Percentiles rank a stretch among this genome's conserved stretches.
Evolutionary conservation across 2,113 vertebrate genomes (phyloP).

Genomic region (Lontra canadensis): DNA sequence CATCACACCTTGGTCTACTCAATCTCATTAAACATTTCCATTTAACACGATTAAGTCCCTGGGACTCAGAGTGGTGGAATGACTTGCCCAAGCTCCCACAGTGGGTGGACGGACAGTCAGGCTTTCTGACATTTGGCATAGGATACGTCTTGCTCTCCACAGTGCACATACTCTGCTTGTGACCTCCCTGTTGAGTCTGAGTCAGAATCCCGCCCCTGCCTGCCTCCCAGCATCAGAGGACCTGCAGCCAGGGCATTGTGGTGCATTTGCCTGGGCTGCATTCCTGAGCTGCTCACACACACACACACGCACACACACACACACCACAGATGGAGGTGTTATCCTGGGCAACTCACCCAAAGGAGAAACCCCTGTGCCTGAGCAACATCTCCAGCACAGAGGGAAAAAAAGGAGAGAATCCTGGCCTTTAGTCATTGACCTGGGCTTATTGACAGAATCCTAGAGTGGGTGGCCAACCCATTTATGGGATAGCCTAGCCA

Average conservation of each 20-base stretch:
- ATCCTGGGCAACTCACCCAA: background rate
- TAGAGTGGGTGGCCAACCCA: background rate
- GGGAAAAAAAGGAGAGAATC: background rate
- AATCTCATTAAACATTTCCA: background rate
- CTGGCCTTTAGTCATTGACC: background rate
- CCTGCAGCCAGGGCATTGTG: slow-evolving; percentile 40
- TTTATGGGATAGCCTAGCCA: background rate
- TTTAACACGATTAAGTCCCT: background rate
- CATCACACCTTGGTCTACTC: background rate
- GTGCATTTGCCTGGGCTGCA: background rate
- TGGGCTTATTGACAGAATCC: slow-evolving; percentile 17
- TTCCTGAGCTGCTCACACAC: background rate
- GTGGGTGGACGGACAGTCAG: background rate
- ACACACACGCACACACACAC: background rate
- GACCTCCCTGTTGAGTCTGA: slow-evolving; percentile 38
- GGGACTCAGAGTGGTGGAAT: background rate
- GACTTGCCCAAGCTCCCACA: background rate
- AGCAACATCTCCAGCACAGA: background rate
- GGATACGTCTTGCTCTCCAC: background rate
- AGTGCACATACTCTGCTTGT: background rate
- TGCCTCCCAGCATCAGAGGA: slow-evolving; percentile 23
- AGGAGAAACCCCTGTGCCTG: background rate
- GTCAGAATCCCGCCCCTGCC: slow-evolving; percentile 20
- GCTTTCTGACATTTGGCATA: background rate
- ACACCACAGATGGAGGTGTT: background rate